Base-by-base conservation (phyloP, 2,797 vertebrate species). In the Buceros bicornis region DNA sequence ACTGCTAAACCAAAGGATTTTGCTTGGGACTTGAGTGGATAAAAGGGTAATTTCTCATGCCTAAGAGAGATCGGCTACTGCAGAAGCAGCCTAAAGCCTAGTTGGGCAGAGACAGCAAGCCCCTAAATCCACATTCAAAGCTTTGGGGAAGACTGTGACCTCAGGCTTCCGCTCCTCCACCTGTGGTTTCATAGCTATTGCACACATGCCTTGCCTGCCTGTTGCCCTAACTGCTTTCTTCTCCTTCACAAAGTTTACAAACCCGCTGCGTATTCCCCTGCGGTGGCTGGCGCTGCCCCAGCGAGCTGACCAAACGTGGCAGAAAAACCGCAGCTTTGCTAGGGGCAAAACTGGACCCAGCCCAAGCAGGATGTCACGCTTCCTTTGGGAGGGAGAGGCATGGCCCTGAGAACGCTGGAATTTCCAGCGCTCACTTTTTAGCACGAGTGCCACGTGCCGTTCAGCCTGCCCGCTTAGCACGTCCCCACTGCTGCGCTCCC, bases 401-500 rank as follows among this genome's bases (percentile, higher is more conserved):
- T 6, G 10, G 43, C 1, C 4, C 45, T 31, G 37, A 50, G 16
- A 72, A 77, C 10, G 33, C 5, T 29, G 47, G 33, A 22, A 42
- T 64, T 87, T 37, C 57, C 29, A 54, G 51, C 3, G 16, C 42
- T 86, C 13, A 6, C 5, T 1, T 58, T 62, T 64, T 37, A 60
- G 47, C 47, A 26, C 13, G 11, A 53, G 28, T 17, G 25, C 42
- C 12, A 3, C 3, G 2, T 51, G 37, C 62, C 14, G 4, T 66
- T 62, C 31, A 51, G 25, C 66, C 51, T 48, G 56, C 53, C 33
- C 1, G 2, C 11, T 45, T 33, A 48, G 28, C 10, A 1, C 0
- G 0, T 35, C 87, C 28, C 17, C 29, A 0, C 57, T 48, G 31
- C 60, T 0, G 0, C 31, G 48, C 31, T 53, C 65, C 11, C 3